Conservation (phyloP, 2,797 vertebrate genomes). For the Sandelia bainsii region DNA sequence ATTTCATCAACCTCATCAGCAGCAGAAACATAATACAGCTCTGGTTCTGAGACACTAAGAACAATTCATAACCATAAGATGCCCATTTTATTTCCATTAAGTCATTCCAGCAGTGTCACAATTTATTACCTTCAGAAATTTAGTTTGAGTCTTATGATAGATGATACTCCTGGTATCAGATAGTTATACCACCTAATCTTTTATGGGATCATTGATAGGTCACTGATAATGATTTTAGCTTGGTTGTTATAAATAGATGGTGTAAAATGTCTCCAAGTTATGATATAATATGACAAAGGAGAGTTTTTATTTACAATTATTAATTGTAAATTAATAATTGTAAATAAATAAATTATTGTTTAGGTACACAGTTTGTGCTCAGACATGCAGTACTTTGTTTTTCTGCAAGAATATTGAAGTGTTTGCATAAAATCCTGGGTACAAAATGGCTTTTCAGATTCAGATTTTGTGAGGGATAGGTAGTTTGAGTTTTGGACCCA, state of each 20-base stretch:
- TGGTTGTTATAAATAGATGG: too few species aligned
- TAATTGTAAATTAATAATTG: too few species aligned
- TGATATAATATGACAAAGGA: too few species aligned
- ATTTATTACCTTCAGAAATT: neutral
- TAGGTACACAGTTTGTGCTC: neutral
- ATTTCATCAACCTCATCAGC: constrained; percentile 35
- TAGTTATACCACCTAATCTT: too few species aligned
- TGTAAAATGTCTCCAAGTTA: too few species aligned
- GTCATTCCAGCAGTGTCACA: neutral
- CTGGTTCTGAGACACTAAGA: neutral
- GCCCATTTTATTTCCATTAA: neutral
- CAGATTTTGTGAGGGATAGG: too few species aligned
- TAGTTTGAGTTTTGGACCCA: too few species aligned
- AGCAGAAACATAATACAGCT: neutral
- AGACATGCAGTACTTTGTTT: neutral
- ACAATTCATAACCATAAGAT: constrained; percentile 13
- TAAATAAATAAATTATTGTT: neutral
- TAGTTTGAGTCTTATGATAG: neutral
- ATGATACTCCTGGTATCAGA: too few species aligned
- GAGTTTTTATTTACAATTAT: too few species aligned
- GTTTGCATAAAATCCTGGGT: neutral
- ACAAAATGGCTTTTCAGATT: neutral
- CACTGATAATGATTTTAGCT: too few species aligned
- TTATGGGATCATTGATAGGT: too few species aligned
- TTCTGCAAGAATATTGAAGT: neutral